Conservation (phyloP, 2,113 vertebrate genomes). For the Loxodonta africana region DNA sequence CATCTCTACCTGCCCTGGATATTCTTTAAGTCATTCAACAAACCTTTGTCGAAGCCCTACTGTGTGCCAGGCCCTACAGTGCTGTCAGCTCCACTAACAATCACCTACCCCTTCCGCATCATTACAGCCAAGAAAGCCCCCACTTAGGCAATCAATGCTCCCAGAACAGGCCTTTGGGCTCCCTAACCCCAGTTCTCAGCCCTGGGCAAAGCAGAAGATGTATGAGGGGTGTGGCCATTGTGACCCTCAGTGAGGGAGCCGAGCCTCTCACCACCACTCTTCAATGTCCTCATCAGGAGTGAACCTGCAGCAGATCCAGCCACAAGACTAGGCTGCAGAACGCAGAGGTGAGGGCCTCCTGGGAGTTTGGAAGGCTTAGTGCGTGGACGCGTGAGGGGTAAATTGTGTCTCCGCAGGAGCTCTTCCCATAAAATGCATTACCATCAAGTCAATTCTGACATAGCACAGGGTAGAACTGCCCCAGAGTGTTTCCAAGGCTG, state of each 20-base stretch:
- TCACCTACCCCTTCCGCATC: neutral
- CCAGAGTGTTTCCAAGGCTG: no score
- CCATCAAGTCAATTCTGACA: no score
- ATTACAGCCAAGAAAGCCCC: neutral
- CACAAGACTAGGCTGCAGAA: accelerated
- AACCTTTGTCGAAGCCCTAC: neutral
- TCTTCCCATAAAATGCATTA: no score
- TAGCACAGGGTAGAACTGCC: no score
- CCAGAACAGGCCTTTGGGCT: neutral
- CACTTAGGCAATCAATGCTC: neutral
- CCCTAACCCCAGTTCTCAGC: neutral
- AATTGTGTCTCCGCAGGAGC: neutral
- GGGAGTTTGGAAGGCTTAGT: accelerated
- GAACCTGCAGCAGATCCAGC: neutral
- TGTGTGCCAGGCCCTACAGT: neutral
- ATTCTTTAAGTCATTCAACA: neutral
- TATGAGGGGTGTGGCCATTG: accelerated
- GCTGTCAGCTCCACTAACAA: neutral
- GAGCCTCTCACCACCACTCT: neutral
- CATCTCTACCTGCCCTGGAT: neutral
- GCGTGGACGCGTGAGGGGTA: accelerated
- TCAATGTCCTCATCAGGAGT: neutral
- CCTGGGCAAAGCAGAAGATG: neutral
- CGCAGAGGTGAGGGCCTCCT: neutral
- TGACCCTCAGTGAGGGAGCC: neutral